These are phyloP conservation scores for Crossaster papposus DNA, from an alignment of 53 echinoderm and acorn worm species.

Conservation along the genomic window DNA sequence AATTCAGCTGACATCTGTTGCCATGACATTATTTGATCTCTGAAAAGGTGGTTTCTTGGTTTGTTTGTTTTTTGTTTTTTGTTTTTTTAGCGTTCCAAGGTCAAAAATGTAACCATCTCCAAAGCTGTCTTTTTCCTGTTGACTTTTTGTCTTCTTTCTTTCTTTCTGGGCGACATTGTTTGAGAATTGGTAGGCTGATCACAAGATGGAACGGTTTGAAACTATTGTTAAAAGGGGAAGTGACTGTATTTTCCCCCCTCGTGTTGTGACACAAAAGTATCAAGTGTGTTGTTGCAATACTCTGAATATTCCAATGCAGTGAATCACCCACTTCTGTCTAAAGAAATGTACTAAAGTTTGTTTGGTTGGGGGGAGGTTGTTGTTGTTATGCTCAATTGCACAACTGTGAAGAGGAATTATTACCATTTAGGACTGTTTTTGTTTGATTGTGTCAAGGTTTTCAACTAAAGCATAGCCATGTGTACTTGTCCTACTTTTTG, in stretches of 20 bases:
- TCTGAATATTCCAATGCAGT: not conserved
- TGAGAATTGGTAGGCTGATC: not conserved
- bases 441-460: not conserved
- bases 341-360: not conserved
- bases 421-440: not conserved
- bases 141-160: constrained; percentile 22
- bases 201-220: not conserved
- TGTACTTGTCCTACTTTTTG: too few species aligned
- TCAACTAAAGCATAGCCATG: not conserved
- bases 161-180: not conserved
- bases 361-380: not conserved
- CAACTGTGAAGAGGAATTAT: not conserved
- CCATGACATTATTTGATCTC: not conserved
- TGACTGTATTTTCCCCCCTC: not conserved
- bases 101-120: constrained; percentile 32
- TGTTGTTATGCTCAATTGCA: not conserved
- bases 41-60: not conserved
- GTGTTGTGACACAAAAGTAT: not conserved
- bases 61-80: too few species aligned
- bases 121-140: constrained; percentile 45
- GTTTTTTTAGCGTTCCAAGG: not conserved
- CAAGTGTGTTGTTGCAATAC: not conserved
- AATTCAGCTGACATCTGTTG: constrained; percentile 19
- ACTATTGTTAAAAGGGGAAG: constrained; percentile 13
- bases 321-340: not conserved